These are phyloP conservation scores for Amazona finschi DNA, from an alignment of 2,797 vertebrate species.

Conservation along the genomic window DNA sequence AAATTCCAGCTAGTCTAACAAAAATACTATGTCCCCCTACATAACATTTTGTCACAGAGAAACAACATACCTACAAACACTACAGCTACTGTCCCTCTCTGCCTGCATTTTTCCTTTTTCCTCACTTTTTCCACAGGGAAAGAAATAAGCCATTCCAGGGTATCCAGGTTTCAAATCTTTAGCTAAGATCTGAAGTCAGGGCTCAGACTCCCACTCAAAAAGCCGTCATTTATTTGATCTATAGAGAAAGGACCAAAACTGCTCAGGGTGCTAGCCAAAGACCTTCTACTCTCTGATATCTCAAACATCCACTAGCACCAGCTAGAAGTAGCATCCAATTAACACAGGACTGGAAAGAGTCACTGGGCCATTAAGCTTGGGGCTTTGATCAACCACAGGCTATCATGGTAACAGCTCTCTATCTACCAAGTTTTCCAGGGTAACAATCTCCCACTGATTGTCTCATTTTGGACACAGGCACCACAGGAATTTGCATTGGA, in stretches of 20 bases:
- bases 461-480: neutral
- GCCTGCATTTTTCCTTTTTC: neutral
- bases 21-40: constrained; percentile 35
- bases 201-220: neutral
- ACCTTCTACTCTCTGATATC: neutral
- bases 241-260: neutral
- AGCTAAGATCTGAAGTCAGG: neutral
- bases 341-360: neutral
- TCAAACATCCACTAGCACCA: neutral
- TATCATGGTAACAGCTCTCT: neutral
- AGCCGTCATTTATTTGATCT: neutral
- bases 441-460: neutral
- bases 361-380: neutral
- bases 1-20: constrained; percentile 27
- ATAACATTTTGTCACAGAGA: neutral
- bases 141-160: neutral
- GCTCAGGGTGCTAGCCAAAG: neutral
- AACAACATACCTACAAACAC: constrained; percentile 12
- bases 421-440: neutral
- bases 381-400: neutral
- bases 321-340: neutral
- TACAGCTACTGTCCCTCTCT: neutral
- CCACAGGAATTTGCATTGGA: neutral
- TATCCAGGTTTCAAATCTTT: neutral
- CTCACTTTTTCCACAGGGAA: neutral